These are phyloP conservation scores for Cyclophora punctaria DNA, from an alignment of 2,888 invertebrate species.

Conservation along the genomic window DNA sequence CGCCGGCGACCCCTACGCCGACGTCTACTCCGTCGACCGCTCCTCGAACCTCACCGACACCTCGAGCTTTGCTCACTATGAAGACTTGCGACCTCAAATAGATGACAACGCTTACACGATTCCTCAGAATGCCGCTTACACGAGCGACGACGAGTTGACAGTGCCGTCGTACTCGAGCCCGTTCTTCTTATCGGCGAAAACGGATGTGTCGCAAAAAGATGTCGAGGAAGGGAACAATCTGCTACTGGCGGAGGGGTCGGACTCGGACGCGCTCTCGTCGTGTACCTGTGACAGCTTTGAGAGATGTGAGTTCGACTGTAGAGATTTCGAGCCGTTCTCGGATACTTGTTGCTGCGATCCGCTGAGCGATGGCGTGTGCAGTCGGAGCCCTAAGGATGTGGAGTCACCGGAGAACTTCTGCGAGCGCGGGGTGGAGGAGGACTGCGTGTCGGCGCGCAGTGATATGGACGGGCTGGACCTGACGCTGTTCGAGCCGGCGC, in stretches of 20 bases:
- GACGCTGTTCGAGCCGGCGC: slow-evolving; percentile 78
- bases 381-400: slow-evolving; percentile 67
- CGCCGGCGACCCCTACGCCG: slow-evolving; percentile 56
- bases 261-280: slow-evolving; percentile 72
- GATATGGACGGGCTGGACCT: slow-evolving; percentile 81
- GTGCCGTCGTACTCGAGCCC: slow-evolving; percentile 63
- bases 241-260: slow-evolving; percentile 56
- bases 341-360: slow-evolving; percentile 77
- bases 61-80: slow-evolving; percentile 67
- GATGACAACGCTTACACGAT: slow-evolving; percentile 31
- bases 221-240: slow-evolving; percentile 43
- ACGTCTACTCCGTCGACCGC: slow-evolving; percentile 63
- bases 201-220: slow-evolving; percentile 41
- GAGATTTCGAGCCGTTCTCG: slow-evolving; percentile 75
- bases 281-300: slow-evolving; percentile 73
- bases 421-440: slow-evolving; percentile 54
- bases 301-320: slow-evolving; percentile 73
- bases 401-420: slow-evolving; percentile 67
- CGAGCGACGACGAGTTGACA: slow-evolving; percentile 50
- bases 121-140: slow-evolving; percentile 35
- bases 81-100: slow-evolving; percentile 57
- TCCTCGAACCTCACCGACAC: slow-evolving; percentile 68
- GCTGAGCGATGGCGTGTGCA: slow-evolving; percentile 64
- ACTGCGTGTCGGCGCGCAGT: slow-evolving; percentile 62
- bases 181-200: slow-evolving; percentile 57